phyloP scores from a whole-genome alignment of 2,888 invertebrate genomes.

The Rhamphomyia laevipes region DNA sequence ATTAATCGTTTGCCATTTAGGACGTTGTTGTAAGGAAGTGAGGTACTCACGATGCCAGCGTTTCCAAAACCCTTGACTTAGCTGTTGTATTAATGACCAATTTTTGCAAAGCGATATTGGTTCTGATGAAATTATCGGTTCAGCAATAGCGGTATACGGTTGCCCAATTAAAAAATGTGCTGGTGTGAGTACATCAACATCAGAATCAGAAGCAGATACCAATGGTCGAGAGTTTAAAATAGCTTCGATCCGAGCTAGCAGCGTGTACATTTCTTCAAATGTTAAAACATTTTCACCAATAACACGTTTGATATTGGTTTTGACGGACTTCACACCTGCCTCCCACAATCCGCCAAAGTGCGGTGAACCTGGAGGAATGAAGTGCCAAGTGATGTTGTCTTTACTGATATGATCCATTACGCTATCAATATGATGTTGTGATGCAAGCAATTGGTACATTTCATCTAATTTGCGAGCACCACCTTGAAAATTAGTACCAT shows the following conservation, averaged over 20 bases:
- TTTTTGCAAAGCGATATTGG: too few species aligned
- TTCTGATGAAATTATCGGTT: not conserved
- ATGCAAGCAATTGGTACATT: not conserved
- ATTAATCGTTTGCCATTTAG: too few species aligned
- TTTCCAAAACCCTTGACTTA: too few species aligned
- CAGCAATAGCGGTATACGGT: conserved; percentile 4
- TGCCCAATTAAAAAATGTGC: conserved; percentile 6
- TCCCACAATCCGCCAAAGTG: not conserved
- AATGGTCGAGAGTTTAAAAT: not conserved
- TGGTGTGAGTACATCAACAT: too few species aligned
- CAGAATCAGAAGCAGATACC: too few species aligned
- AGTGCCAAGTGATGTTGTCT: not conserved
- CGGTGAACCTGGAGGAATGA: not conserved
- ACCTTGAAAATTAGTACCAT: not conserved
- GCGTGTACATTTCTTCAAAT: not conserved
- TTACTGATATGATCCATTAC: not conserved
- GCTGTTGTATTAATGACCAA: too few species aligned
- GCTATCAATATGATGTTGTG: not conserved
- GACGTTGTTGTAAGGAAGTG: too few species aligned
- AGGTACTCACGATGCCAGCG: too few species aligned
- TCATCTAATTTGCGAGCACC: not conserved
- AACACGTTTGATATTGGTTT: not conserved
- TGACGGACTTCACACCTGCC: not conserved
- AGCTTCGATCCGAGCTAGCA: not conserved
- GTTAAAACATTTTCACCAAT: not conserved